phyloP scores from a whole-genome alignment of 2,888 invertebrate species.

The Archaeoteleia sp. region DNA sequence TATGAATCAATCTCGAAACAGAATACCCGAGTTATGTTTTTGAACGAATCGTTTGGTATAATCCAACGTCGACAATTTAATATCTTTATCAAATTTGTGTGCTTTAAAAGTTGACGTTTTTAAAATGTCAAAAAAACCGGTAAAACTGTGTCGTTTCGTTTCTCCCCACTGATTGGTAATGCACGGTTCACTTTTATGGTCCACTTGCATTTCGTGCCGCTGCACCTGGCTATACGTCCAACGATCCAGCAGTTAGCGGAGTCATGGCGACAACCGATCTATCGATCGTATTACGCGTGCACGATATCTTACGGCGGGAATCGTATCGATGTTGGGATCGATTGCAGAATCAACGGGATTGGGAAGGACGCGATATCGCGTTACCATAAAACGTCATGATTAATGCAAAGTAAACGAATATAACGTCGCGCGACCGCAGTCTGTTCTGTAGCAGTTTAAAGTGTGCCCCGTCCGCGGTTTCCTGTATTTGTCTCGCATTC shows the following conservation, averaged over 20 bases:
- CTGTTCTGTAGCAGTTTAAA: constrained; percentile 70
- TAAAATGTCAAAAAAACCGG: too few relatives aligned
- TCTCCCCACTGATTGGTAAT: neutral
- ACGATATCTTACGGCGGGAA: constrained; percentile 50
- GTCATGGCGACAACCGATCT: constrained; percentile 51
- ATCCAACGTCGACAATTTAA: too few relatives aligned
- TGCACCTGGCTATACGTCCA: constrained; percentile 31
- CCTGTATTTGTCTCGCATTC: constrained; percentile 57
- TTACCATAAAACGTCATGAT: constrained; percentile 75
- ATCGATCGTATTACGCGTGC: constrained; percentile 55
- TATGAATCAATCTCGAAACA: too few relatives aligned
- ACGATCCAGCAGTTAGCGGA: constrained; percentile 40
- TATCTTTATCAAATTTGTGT: too few relatives aligned
- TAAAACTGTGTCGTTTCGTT: too few relatives aligned
- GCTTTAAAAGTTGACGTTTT: too few relatives aligned
- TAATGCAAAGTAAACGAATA: constrained; percentile 75
- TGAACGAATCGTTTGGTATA: too few relatives aligned
- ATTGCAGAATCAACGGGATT: constrained; percentile 66
- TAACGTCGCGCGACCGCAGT: constrained; percentile 72
- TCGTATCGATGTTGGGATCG: constrained; percentile 70
- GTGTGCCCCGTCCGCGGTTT: constrained; percentile 62
- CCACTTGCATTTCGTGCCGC: constrained; percentile 47
- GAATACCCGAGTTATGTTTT: too few relatives aligned
- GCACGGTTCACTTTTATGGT: constrained; percentile 35
- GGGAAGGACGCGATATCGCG: constrained; percentile 64